These are phyloP conservation scores for Diphyllodes magnificus DNA, from an alignment of 2,113 vertebrate genomes.

Conservation along the genomic window DNA sequence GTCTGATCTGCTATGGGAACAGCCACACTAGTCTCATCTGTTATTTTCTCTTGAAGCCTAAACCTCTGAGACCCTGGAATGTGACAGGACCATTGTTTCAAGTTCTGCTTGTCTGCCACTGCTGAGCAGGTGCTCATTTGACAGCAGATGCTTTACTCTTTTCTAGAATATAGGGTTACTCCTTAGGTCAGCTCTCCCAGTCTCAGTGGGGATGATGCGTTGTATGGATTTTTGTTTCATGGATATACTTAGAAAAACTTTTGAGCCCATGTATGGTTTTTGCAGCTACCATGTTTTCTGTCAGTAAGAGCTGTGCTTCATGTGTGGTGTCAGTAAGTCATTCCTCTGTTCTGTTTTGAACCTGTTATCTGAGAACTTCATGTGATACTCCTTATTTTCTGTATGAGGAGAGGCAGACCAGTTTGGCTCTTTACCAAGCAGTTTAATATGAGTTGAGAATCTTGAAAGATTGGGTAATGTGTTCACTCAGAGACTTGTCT, in stretches of 20 bases:
- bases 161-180: not conserved
- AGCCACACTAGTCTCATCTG: not conserved
- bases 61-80: not conserved
- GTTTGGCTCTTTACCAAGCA: not conserved
- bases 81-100: not conserved
- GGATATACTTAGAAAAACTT: not conserved
- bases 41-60: not conserved
- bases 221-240: not conserved
- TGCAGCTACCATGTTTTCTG: not conserved
- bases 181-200: not conserved
- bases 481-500: not conserved
- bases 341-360: not conserved
- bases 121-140: not conserved
- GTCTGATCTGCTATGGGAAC: not conserved
- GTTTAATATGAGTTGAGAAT: not conserved
- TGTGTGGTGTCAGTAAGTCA: not conserved
- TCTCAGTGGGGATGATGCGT: not conserved
- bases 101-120: not conserved
- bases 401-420: not conserved
- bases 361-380: not conserved
- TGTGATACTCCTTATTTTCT: not conserved
- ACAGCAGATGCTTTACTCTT: not conserved
- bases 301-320: not conserved
- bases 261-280: fast-evolving
- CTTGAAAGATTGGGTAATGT: not conserved